A percentile compares a stretch with the other conserved stretches of the same genome.
phyloP scores from a whole-genome alignment of 2,797 vertebrate species.

The Falco peregrinus region DNA sequence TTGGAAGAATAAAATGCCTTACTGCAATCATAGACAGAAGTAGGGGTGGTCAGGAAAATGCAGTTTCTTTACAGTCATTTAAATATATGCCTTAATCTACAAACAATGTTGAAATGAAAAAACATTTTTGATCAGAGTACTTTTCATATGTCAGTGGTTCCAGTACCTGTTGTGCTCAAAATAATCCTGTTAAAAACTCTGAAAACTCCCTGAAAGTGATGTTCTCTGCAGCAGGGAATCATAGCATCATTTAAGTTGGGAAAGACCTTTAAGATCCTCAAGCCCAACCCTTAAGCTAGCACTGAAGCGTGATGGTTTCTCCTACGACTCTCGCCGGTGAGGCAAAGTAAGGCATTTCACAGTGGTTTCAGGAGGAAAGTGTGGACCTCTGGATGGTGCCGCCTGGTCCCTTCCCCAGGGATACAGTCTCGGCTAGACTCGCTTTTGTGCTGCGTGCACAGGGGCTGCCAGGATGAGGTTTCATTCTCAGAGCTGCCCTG shows the following conservation, averaged over 20 bases:
- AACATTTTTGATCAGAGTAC: background rate
- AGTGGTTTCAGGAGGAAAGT: background rate
- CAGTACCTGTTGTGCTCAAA: background rate
- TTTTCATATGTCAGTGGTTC: background rate
- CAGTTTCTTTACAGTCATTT: background rate
- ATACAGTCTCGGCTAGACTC: accelerated
- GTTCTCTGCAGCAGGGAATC: background rate
- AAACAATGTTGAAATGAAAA: background rate
- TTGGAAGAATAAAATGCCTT: background rate
- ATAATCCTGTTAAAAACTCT: background rate
- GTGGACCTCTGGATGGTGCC: background rate
- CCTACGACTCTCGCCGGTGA: background rate
- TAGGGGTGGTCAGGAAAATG: background rate
- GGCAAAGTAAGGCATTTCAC: no score
- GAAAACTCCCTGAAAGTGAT: background rate
- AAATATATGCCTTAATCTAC: background rate
- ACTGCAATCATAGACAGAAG: background rate
- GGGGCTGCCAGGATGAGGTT: background rate
- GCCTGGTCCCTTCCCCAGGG: no score
- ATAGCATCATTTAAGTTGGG: no score
- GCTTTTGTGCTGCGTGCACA: accelerated
- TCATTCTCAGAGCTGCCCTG: background rate
- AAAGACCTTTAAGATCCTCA: no score
- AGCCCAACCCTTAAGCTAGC: no score
- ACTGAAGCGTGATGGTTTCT: background rate